Evolutionary conservation across 2,888 invertebrate species (phyloP), one percentile per base, ranked within the genome.

Genomic region (Diarsia brunnea): DNA sequence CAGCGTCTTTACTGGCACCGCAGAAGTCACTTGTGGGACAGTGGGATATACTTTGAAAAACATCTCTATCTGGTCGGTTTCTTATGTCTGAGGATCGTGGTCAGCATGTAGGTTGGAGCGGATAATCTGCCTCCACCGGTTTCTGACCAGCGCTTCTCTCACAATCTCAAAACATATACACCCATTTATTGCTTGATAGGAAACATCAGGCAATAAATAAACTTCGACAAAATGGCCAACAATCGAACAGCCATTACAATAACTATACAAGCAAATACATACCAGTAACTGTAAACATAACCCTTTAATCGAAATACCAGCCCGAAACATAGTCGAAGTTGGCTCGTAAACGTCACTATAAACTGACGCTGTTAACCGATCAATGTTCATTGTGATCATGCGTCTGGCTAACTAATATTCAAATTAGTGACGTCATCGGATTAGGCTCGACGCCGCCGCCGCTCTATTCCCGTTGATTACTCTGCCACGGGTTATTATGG

Each of bases 351-450:
- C 84, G 87, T 89, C 89, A 88, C 82, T 87, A 84, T 89, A 87
- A 89, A 88, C 86, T 85, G 81, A 49, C 65, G 55, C 71, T 51
- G 61, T 69, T 69, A 78, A 81, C 78, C 87, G 78, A 84, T 87
- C 81, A 78, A 64, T 81, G 84, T 89, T 81, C 88, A 87, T 88
- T 88, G 88, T 86, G 87, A 85, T 86, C 88, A 84, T 82, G 86
- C 82, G 85, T 87, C 84, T 82, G 82, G 81, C 84, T 84, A 87
- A 84, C 88, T 89, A 90, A 90, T 90, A 92, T 91, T 89, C 90
- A 89, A 90, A 92, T 92, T 90, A 88, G 88, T 89, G 84, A 88
- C 90, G 90, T 91, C 91, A 90, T 89, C 86, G 87, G 89, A 91
- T 91, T 88, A 90, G 87, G 81, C 80, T 86, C 84, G 61, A 75